Evolutionary conservation across 2,797 vertebrate genomes (phyloP).

Genomic region (Amniataba percoides): DNA sequence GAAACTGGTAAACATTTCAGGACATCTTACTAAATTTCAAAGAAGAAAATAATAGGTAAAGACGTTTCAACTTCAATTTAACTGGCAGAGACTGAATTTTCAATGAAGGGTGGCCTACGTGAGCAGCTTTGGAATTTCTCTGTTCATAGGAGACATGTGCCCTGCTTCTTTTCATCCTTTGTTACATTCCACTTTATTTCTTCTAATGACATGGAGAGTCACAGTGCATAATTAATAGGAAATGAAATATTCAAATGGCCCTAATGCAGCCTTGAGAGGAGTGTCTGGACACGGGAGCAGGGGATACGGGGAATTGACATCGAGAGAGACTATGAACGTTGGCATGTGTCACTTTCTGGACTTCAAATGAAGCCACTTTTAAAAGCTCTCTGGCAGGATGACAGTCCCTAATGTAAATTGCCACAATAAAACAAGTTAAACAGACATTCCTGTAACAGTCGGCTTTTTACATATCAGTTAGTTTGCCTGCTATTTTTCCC

Average conservation of each 20-base stretch:
- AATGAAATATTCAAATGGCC: slow-evolving; percentile 99
- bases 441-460: slow-evolving; percentile 77
- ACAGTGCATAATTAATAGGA: slow-evolving; percentile 99
- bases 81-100: slow-evolving; percentile 93
- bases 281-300: slow-evolving; percentile 93
- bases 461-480: slow-evolving; percentile 80
- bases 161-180: slow-evolving; percentile 99
- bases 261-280: slow-evolving; percentile 98
- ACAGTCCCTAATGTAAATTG: slow-evolving; percentile 85
- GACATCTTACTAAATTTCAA: slow-evolving; percentile 90
- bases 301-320: slow-evolving; percentile 90
- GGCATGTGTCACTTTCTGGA: slow-evolving; percentile 97
- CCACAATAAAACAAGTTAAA: slow-evolving; percentile 88
- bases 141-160: slow-evolving; percentile 92
- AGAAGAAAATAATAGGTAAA: slow-evolving; percentile 93
- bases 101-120: slow-evolving; percentile 95
- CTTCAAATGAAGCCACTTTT: slow-evolving; percentile 90
- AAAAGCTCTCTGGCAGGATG: slow-evolving; percentile 91
- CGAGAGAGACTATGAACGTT: slow-evolving; percentile 89
- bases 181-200: slow-evolving; percentile 98
- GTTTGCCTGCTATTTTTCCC: slow-evolving; percentile 40
- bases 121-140: slow-evolving; percentile 96
- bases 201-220: slow-evolving; percentile 99
- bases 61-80: slow-evolving; percentile 94
- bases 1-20: slow-evolving; percentile 84